These are phyloP conservation scores for Lagorchestes hirsutus DNA, from an alignment of 2,797 vertebrate genomes.

Conservation along the genomic window DNA sequence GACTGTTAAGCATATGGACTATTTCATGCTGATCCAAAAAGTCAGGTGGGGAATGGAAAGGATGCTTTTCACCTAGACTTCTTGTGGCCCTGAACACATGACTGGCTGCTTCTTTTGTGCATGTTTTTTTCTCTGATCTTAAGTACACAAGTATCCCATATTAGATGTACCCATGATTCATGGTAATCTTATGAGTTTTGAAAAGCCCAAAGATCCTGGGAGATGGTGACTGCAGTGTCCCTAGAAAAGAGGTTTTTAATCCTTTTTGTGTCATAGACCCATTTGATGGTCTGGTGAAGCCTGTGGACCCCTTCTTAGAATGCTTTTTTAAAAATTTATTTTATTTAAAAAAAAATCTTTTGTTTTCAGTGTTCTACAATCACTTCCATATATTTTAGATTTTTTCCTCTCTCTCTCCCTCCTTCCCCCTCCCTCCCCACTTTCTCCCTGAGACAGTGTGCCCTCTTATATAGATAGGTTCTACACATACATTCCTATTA, in stretches of 20 bases:
- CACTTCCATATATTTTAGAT: too few relatives aligned
- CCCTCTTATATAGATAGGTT: too few relatives aligned
- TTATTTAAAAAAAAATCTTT: too few relatives aligned
- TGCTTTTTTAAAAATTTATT: not conserved
- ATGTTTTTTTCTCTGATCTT: not conserved
- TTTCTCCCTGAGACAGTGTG: too few relatives aligned
- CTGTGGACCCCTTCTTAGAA: not conserved
- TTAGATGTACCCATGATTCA: not conserved
- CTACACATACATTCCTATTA: too few relatives aligned
- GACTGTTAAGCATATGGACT: not conserved
- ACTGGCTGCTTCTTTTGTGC: not conserved
- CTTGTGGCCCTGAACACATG: not conserved
- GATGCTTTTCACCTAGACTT: not conserved
- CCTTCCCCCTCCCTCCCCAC: too few relatives aligned
- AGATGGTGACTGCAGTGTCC: not conserved
- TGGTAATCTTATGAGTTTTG: not conserved
- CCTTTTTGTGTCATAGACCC: not conserved
- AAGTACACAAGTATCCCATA: not conserved
- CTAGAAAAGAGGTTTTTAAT: not conserved
- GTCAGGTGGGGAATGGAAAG: not conserved
- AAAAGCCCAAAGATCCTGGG: not conserved
- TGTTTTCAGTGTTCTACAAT: too few relatives aligned
- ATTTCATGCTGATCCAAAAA: not conserved
- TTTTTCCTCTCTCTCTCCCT: too few relatives aligned
- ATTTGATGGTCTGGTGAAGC: not conserved